Evolutionary conservation across 2,888 invertebrate genomes (phyloP).

Genomic region (Oeneis ivallda): DNA sequence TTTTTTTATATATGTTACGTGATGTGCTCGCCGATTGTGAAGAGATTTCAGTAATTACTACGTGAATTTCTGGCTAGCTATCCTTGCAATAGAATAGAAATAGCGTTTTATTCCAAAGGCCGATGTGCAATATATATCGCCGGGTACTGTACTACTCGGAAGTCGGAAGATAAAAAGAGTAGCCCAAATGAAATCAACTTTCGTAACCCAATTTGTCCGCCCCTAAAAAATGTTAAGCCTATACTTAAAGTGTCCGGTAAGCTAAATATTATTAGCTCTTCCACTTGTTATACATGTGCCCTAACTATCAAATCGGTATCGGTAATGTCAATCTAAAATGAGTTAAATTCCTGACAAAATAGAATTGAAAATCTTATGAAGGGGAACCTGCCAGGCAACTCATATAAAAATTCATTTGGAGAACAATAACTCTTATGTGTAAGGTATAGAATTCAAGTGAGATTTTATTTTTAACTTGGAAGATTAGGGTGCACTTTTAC

Average conservation of each 20-base stretch:
- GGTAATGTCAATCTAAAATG: conserved; percentile 20
- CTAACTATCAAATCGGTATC: conserved; percentile 24
- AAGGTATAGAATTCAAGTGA: conserved; percentile 23
- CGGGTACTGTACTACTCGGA: too few species aligned
- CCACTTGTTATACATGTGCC: conserved; percentile 32
- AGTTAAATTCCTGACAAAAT: conserved; percentile 12
- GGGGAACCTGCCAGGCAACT: conserved; percentile 21
- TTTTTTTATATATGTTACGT: too few species aligned
- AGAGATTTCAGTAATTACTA: too few species aligned
- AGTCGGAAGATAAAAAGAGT: background rate
- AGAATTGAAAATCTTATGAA: conserved; percentile 21
- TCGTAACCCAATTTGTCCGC: conserved; percentile 41
- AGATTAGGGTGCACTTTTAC: conserved; percentile 39
- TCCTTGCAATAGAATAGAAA: too few species aligned
- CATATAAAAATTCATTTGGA: conserved; percentile 17
- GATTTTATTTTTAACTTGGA: conserved; percentile 7
- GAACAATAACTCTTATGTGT: conserved; percentile 8
- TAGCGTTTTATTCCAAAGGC: too few species aligned
- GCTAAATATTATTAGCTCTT: conserved; percentile 32
- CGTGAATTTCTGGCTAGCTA: too few species aligned
- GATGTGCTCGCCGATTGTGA: too few species aligned
- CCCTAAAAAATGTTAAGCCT: conserved; percentile 27
- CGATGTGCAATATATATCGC: too few species aligned
- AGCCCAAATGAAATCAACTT: conserved; percentile 45
- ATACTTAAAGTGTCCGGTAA: conserved; percentile 35